Evolutionary conservation across 2,888 invertebrate genomes (phyloP).

Genomic region (Phragmatobia fuliginosa): DNA sequence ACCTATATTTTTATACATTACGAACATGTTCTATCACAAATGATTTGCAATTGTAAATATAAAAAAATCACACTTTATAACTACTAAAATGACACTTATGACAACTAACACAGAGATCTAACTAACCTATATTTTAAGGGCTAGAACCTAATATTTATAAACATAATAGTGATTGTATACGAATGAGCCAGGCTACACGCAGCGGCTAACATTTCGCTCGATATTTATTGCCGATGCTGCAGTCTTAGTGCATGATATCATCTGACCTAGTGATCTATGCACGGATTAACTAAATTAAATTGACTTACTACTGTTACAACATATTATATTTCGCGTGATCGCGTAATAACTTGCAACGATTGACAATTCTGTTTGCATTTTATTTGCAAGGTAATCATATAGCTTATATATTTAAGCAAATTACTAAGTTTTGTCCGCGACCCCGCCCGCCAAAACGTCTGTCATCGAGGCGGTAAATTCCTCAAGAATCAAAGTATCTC

Average conservation of each 20-base stretch:
- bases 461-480: no score
- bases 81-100: no score
- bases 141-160: not conserved
- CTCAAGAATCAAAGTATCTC: no score
- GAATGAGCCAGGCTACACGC: not conserved
- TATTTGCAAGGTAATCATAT: not conserved
- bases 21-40: no score
- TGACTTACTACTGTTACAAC: conserved; percentile 40
- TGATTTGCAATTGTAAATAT: no score
- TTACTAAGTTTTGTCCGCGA: no score
- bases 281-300: conserved; percentile 37
- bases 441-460: no score
- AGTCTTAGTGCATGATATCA: conserved; percentile 40
- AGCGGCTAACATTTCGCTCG: conserved; percentile 3
- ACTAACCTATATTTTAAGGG: no score
- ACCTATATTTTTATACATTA: no score
- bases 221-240: not conserved
- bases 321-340: conserved; percentile 28
- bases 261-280: conserved; percentile 18
- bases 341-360: not conserved
- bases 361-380: not conserved
- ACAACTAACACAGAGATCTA: no score
- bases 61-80: no score
- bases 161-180: not conserved
- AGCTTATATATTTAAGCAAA: no score